Evolutionary conservation across 2,113 vertebrate species (phyloP), one percentile per base, ranked within the genome.

Genomic region (Saccopteryx leptura): DNA sequence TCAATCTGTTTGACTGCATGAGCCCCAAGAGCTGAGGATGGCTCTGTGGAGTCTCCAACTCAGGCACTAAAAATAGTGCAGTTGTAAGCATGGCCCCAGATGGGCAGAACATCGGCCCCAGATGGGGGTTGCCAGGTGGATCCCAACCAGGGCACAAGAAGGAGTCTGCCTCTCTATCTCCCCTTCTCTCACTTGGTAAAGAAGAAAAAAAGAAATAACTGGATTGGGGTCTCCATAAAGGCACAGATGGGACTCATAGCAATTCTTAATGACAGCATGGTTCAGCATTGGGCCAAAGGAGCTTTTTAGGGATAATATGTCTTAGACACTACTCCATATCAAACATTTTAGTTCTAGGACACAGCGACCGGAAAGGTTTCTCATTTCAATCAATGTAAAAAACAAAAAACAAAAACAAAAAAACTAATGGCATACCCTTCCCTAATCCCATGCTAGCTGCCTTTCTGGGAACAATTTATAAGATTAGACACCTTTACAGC

Each of bases 261-360:
- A 48, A 84, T 95, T 97, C 89, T 93, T 93, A 48, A 72, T 60
- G 91, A 18, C 4, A 96, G 94, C 87, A 92, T 50, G 63, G 68
- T 81, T 81, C 75, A 90, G 17, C 58, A 91, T 66, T 58, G 88
- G 87, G 54, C 33, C 33, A 48, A 68, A 46, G 74, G 63, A 92
- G 4, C 72, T 81, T 96, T 75, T 86, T 76, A 95, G 89, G 92
- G 90, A 88, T 94, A 96, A 90, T 4, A 60, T 90, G 69, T 2
- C 1, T 97, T 96, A 75, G 89, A 96, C 83, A 95, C 94, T 71
- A 82, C 96, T 95, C 94, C 94, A 84, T 78, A 95, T 97, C 91
- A 96, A 92, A 87, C 58, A 80, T 86, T 88, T 56, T 92, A 88
- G 96, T 96, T 96, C 96, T 56, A 97, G 97, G 96, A 98, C 97